A percentile compares a stretch with the other conserved stretches of the same genome.
Conservation (phyloP, 2,797 vertebrate genomes). For the Mus caroli region DNA sequence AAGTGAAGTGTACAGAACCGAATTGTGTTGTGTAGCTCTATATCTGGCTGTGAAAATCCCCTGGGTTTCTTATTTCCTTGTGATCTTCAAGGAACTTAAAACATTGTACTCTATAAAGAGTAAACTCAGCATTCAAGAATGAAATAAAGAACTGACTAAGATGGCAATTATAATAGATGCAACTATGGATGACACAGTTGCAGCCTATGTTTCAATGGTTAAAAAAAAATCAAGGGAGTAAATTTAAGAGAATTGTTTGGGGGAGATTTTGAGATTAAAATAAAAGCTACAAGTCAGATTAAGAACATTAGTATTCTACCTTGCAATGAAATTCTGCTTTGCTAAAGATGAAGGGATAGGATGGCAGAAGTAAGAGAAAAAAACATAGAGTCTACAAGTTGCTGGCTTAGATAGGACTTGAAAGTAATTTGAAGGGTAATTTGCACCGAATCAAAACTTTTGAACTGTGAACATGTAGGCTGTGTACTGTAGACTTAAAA, state of each 20-base stretch:
- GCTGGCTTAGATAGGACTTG: constrained; percentile 39
- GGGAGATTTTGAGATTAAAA: constrained; percentile 47
- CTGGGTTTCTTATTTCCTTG: background rate
- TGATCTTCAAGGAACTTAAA: background rate
- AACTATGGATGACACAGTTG: constrained; percentile 27
- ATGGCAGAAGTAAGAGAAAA: constrained; percentile 23
- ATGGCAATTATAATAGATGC: background rate
- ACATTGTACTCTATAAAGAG: background rate
- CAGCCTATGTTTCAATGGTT: constrained; percentile 19
- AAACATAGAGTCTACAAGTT: background rate
- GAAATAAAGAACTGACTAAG: constrained; percentile 50
- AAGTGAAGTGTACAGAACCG: constrained; percentile 22
- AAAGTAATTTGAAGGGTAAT: constrained; percentile 35
- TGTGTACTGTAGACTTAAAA: background rate
- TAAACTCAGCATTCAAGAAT: background rate
- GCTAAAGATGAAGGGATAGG: background rate
- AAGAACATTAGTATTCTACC: constrained; percentile 46
- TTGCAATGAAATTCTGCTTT: constrained; percentile 46
- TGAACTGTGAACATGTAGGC: constrained; percentile 1
- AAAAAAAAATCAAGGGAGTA: background rate
- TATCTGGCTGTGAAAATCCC: background rate
- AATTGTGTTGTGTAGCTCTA: constrained; percentile 15
- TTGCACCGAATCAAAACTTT: constrained; percentile 52
- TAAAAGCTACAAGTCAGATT: constrained; percentile 47
- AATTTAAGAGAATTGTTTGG: constrained; percentile 48